Conservation (phyloP, 2,888 invertebrate species). For the Aporophyla lueneburgensis region DNA sequence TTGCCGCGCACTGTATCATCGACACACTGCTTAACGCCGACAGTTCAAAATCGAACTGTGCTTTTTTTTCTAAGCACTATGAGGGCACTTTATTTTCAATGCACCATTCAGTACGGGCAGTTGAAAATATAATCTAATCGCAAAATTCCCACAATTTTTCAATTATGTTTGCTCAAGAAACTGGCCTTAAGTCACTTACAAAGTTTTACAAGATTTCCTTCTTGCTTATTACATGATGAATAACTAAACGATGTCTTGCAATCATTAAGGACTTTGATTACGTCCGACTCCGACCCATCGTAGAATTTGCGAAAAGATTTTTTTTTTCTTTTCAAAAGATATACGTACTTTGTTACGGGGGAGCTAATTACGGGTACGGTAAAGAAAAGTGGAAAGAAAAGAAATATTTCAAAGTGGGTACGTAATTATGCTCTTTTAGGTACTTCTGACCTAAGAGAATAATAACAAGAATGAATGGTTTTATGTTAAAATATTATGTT, state of each 20-base stretch:
- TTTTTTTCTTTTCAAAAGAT: conserved; percentile 64
- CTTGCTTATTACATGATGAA: conserved; percentile 21
- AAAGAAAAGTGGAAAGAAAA: conserved; percentile 74
- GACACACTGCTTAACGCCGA: too few species aligned
- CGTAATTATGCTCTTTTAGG: conserved; percentile 74
- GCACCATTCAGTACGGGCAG: too few species aligned
- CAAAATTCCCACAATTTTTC: too few species aligned
- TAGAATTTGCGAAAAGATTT: conserved; percentile 68
- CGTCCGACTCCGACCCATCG: conserved; percentile 28
- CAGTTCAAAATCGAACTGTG: too few species aligned
- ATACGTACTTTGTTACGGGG: conserved; percentile 59
- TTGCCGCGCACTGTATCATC: too few species aligned
- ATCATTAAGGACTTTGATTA: conserved; percentile 68
- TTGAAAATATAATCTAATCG: too few species aligned
- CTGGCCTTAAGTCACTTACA: background rate
- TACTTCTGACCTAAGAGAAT: conserved; percentile 66
- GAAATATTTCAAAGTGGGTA: conserved; percentile 73
- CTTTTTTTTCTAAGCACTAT: too few species aligned
- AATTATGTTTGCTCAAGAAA: too few species aligned
- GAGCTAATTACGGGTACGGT: conserved; percentile 69
- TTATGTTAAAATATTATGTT: conserved; percentile 37
- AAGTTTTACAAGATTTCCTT: conserved; percentile 12
- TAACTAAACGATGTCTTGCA: conserved; percentile 65
- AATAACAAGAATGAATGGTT: conserved; percentile 61
- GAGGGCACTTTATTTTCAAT: too few species aligned